Percentiles rank a stretch among this genome's conserved stretches.
Conservation (phyloP, 1,140 invertebrate genomes). For the Caenorhabditis inopinata region DNA sequence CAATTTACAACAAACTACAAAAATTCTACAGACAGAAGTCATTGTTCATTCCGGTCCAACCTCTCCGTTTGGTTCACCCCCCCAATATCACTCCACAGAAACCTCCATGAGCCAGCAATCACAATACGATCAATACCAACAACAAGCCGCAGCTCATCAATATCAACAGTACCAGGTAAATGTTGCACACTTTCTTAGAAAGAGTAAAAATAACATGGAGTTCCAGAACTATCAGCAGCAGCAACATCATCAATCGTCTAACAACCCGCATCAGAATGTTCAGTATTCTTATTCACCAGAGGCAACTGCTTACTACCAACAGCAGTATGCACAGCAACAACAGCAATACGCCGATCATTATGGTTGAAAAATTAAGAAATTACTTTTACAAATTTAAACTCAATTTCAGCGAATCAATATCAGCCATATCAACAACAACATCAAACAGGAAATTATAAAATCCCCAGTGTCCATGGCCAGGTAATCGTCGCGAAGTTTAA, state of each 20-base stretch:
- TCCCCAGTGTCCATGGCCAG: slow-evolving; percentile 3
- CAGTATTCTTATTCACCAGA: slow-evolving; percentile 1
- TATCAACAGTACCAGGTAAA: slow-evolving; percentile 1
- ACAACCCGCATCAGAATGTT: too few species aligned
- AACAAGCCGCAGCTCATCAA: neutral
- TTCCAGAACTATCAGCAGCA: slow-evolving; percentile 34
- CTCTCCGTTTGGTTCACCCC: slow-evolving; percentile 15
- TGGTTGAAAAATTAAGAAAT: neutral
- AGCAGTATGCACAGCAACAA: neutral
- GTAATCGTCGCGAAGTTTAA: neutral
- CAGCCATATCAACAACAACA: neutral
- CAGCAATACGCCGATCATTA: slow-evolving; percentile 22
- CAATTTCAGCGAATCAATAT: neutral
- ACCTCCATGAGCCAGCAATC: slow-evolving; percentile 25
- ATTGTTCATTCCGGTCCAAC: slow-evolving; percentile 38
- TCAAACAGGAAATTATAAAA: neutral
- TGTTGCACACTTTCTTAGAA: too few species aligned
- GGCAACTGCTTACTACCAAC: slow-evolving; percentile 4
- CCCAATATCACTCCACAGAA: neutral
- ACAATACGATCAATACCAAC: slow-evolving; percentile 27
- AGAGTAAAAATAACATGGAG: too few species aligned
- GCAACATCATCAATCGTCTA: slow-evolving; percentile 27
- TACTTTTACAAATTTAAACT: too few species aligned
- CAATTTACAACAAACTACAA: too few species aligned
- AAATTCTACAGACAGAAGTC: slow-evolving; percentile 38